Evolutionary conservation across 1,140 invertebrate species (phyloP).

Genomic region (Pectinophora gossypiella): DNA sequence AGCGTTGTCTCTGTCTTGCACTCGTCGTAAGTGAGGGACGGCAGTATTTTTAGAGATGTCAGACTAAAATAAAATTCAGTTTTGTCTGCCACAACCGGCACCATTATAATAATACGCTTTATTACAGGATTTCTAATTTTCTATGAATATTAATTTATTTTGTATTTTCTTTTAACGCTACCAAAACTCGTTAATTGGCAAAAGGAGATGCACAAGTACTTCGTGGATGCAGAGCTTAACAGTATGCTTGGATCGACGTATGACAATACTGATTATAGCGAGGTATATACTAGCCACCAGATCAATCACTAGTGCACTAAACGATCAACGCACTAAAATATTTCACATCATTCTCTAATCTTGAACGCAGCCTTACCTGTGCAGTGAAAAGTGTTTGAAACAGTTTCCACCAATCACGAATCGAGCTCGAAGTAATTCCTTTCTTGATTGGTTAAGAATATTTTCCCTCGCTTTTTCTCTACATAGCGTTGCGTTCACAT

Average conservation of each 20-base stretch:
- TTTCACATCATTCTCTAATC: not conserved
- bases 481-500: conserved; percentile 7
- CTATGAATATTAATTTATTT: conserved; percentile 28
- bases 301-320: conserved; percentile 5
- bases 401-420: not conserved
- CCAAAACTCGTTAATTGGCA: conserved; percentile 66
- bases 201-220: conserved; percentile 84
- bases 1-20: too few relatives aligned
- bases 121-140: conserved; percentile 11
- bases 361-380: not conserved
- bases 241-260: conserved; percentile 80
- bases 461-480: not conserved
- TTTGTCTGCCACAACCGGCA: too few relatives aligned
- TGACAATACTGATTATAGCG: conserved; percentile 78
- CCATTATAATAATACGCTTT: too few relatives aligned
- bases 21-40: too few relatives aligned
- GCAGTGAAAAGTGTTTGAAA: not conserved
- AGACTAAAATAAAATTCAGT: too few relatives aligned
- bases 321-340: conserved; percentile 9
- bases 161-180: conserved; percentile 60
- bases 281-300: conserved; percentile 70
- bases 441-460: not conserved
- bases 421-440: too few relatives aligned
- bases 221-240: conserved; percentile 83
- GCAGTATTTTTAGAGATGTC: too few relatives aligned